Base-by-base conservation (phyloP, 2,888 invertebrate species). In the Hirtodrosophila duncani region DNA sequence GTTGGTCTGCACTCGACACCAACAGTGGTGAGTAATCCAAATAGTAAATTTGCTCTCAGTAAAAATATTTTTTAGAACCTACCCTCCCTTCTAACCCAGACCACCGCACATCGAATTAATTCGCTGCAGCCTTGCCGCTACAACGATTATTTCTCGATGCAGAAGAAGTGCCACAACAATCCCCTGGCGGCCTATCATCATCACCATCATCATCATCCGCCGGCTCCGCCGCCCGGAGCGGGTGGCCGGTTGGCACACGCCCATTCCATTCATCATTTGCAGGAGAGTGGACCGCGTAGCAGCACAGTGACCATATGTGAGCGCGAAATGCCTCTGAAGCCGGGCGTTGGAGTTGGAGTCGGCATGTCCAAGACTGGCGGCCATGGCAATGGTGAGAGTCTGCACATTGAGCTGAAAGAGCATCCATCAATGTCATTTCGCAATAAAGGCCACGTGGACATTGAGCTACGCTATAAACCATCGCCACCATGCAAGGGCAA, bases 341-440 rank as follows among this genome's bases (percentile, higher is more conserved):
- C 65, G 3, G 65, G 49, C n/a, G 60, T 49, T 3, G 60, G 55
- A 17, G 60, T 75, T 21, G 63, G 68, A 3, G 79, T 46, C 3
- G 50, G 68, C 41, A 58, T 79, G 42, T 71, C 82, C 42, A 79
- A 77, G 39, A 79, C n/a, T n/a, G n/a, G n/a, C n/a, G n/a, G n/a
- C n/a, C n/a, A 75, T 56, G 67, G 59, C 41, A 79, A 82, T 57
- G 81, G 78, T 75, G 84, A 84, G 74, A 79, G 74, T 57, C 72
- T 87, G 37, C 81, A 86, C 63, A 86, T 86, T 66, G 83, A 84
- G 46, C 82, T 87, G 55, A 84, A 85, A 72, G 89, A 89, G 70
- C 92, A 93, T 81, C 92, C 93, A 2, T 88, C 90, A 60, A 87
- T 92, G 66, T 89, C 91, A 63, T 91, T 90, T 84, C 88, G 92